These are phyloP conservation scores for Enteromius afrohamiltoni DNA, from an alignment of 2,797 vertebrate genomes.

Conservation along the genomic window DNA sequence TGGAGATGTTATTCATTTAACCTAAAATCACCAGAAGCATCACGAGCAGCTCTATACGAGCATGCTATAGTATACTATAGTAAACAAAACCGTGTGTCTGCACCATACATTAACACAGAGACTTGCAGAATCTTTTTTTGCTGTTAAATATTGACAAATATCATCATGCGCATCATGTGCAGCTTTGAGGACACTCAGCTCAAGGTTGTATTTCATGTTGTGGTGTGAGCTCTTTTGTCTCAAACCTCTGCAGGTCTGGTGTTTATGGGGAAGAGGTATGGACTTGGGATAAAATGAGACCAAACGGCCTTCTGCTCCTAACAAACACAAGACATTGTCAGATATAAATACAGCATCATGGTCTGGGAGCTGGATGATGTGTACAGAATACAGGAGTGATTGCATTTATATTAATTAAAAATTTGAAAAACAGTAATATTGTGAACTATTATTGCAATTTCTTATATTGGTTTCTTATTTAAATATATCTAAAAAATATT, in stretches of 20 bases:
- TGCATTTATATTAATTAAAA: not conserved
- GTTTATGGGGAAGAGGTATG: slow-evolving; percentile 48
- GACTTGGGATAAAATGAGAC: slow-evolving; percentile 31
- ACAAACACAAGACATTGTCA: slow-evolving; percentile 28
- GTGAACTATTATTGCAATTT: not conserved
- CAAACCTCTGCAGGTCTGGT: slow-evolving; percentile 33
- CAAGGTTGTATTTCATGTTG: slow-evolving; percentile 57
- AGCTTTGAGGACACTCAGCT: slow-evolving; percentile 40
- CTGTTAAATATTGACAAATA: too few relatives aligned
- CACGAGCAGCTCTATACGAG: too few relatives aligned
- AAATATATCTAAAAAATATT: not conserved
- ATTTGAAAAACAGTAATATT: not conserved
- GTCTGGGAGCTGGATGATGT: not conserved
- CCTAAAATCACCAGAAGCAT: too few relatives aligned
- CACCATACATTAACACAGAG: too few relatives aligned
- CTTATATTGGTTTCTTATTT: not conserved
- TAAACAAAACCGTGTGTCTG: too few relatives aligned
- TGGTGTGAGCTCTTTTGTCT: slow-evolving; percentile 45
- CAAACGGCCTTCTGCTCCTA: slow-evolving; percentile 31
- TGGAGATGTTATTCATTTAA: too few relatives aligned
- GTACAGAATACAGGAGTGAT: not conserved
- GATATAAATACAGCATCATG: not conserved
- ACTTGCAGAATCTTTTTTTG: too few relatives aligned
- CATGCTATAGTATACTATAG: too few relatives aligned
- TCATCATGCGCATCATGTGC: slow-evolving; percentile 40